These are phyloP conservation scores for Dinomys branickii DNA, from an alignment of 2,113 vertebrate species.

Conservation along the genomic window DNA sequence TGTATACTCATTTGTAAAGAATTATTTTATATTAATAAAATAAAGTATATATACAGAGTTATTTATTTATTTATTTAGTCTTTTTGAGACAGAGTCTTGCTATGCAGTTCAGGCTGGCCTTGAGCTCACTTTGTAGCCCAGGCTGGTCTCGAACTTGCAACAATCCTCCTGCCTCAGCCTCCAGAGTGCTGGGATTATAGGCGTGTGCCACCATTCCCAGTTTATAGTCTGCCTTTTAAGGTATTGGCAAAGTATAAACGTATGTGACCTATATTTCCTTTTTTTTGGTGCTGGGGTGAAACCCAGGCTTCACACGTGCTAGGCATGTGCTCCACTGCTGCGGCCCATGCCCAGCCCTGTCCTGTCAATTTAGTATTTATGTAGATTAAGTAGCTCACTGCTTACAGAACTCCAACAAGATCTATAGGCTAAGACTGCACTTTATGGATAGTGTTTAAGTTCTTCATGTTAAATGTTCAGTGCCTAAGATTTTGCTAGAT, in stretches of 20 bases:
- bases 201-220: background rate
- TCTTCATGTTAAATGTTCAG: background rate
- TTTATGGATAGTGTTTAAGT: slow-evolving; percentile 10
- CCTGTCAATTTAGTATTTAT: background rate
- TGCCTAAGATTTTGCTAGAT: slow-evolving; percentile 46
- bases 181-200: background rate
- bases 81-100: too few species aligned
- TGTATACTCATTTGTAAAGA: too few species aligned
- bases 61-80: too few species aligned
- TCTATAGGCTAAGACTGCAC: background rate
- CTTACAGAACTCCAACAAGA: background rate
- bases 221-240: slow-evolving; percentile 43
- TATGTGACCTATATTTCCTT: background rate
- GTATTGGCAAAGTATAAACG: background rate
- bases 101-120: too few species aligned
- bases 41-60: too few species aligned
- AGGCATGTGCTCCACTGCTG: background rate
- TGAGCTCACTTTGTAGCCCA: too few species aligned
- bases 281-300: background rate
- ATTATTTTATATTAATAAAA: too few species aligned
- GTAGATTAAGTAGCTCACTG: background rate
- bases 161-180: background rate
- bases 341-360: background rate
- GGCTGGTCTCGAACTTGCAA: background rate
- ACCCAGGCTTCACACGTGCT: background rate